Base-by-base conservation (phyloP, 2,113 vertebrate genomes). In the Prionailurus bengalensis region DNA sequence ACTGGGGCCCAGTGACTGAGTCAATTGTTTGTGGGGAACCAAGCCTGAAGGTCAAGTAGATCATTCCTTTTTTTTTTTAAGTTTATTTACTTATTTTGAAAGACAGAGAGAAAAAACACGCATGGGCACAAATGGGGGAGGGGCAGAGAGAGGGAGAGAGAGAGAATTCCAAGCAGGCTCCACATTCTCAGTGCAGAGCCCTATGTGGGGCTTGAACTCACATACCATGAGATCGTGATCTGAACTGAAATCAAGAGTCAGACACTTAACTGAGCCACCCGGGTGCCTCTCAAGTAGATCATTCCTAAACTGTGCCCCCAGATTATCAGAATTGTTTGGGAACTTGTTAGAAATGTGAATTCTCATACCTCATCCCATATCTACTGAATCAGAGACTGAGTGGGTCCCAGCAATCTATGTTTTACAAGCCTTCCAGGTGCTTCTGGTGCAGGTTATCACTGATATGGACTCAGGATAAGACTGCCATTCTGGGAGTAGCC, bases 291-390 rank as follows among this genome's bases (percentile, higher is more conserved):
- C 58, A 61, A 61, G 19, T 61, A 61, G 58, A 27, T 63, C 39
- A 33, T 79, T 95, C 55, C 83, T 74, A 94, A 13, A 78, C 45
- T 87, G 27, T 63, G 7, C 36, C 39, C 27, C 27, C 33, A 70
- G 65, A 58, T 39, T 29, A 39, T 85, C 15, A 73, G n/a, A 88
- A 92, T 65, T n/a, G 39, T 91, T 73, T 58, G n/a, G 36, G 27
- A 79, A 80, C n/a, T 66, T 89, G 39, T 55, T 73, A 89, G 88
- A 95, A 97, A 55, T 51, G 25, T 11, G 81, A 74, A 82, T 92
- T 79, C 21, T 86, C n/a, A 45, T 55, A 55, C 33, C 3, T 76
- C n/a, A 76, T 58, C 58, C 51, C 36, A 29, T 19, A 81, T 12
- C 8, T 83, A 36, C 19, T 66, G 29, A 91, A 63, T n/a, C 36